A percentile compares a stretch with the other conserved stretches of the same genome.
These are phyloP conservation scores for Zingel zingel DNA, from an alignment of 2,113 vertebrate genomes.

Conservation along the genomic window DNA sequence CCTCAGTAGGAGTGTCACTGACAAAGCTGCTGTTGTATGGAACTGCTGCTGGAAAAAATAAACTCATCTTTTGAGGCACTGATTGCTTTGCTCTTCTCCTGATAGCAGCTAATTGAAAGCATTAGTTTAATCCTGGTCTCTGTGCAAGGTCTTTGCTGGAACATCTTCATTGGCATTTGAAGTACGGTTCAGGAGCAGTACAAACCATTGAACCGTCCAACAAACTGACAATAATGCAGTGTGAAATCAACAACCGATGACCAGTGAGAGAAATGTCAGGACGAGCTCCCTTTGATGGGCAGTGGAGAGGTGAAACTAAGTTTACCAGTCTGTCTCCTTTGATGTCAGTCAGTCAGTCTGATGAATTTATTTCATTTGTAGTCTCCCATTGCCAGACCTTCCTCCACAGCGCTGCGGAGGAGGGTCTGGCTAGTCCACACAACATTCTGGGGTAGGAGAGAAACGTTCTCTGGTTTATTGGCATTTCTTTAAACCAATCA, in stretches of 20 bases:
- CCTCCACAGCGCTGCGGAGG: too few species aligned
- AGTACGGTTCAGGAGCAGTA: neutral
- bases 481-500: too few species aligned
- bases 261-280: constrained; percentile 27
- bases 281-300: neutral
- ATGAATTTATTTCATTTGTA: too few species aligned
- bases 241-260: constrained; percentile 9
- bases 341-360: too few species aligned
- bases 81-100: constrained; percentile 6
- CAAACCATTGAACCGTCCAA: neutral
- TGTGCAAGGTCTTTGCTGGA: neutral
- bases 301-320: constrained; percentile 29
- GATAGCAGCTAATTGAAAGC: constrained; percentile 33
- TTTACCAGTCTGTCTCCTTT: neutral
- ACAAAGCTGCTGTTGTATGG: constrained; percentile 61
- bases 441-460: too few species aligned
- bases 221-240: neutral
- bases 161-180: constrained; percentile 41
- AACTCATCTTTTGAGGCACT: constrained; percentile 42
- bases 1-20: constrained; percentile 25
- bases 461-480: too few species aligned
- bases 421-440: too few species aligned
- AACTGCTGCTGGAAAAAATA: constrained; percentile 9
- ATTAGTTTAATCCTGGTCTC: constrained; percentile 11
- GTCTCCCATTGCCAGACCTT: too few species aligned